Evolutionary conservation across 2,888 invertebrate species (phyloP).

Genomic region (Agrotis clavis): DNA sequence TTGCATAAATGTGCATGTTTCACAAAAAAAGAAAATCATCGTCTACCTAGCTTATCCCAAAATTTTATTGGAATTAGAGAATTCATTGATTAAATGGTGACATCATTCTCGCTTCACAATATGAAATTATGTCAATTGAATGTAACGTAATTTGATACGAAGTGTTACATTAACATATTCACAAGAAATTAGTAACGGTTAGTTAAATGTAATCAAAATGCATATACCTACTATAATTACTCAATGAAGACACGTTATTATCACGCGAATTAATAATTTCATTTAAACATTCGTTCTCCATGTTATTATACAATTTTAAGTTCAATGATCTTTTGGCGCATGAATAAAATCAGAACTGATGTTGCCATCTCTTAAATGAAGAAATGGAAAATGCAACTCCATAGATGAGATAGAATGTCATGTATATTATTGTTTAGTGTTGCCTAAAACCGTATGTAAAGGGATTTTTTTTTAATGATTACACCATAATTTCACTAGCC

Average conservation of each 20-base stretch:
- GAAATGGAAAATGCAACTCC: too few relatives aligned
- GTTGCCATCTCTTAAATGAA: neutral
- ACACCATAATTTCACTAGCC: neutral
- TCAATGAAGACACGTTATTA: conserved; percentile 25
- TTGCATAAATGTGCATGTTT: neutral
- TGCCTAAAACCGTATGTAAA: too few relatives aligned
- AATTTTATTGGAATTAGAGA: neutral
- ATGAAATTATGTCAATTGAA: conserved; percentile 28
- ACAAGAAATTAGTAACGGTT: conserved; percentile 32
- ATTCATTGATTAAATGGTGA: neutral
- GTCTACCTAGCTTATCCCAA: too few relatives aligned
- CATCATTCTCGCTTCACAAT: conserved; percentile 18
- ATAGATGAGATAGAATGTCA: too few relatives aligned
- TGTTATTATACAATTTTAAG: neutral
- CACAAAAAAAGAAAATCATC: too few relatives aligned
- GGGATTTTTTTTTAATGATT: neutral
- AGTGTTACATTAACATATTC: conserved; percentile 30
- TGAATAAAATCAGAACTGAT: neutral
- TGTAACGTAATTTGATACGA: conserved; percentile 1
- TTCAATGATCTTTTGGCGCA: neutral
- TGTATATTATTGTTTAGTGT: too few relatives aligned
- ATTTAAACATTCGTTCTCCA: neutral
- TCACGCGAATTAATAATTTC: neutral
- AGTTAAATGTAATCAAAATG: conserved; percentile 20
- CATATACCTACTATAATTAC: conserved; percentile 19